Conservation (phyloP, 2,113 vertebrate genomes). For the Chamaetylas fuelleborni region DNA sequence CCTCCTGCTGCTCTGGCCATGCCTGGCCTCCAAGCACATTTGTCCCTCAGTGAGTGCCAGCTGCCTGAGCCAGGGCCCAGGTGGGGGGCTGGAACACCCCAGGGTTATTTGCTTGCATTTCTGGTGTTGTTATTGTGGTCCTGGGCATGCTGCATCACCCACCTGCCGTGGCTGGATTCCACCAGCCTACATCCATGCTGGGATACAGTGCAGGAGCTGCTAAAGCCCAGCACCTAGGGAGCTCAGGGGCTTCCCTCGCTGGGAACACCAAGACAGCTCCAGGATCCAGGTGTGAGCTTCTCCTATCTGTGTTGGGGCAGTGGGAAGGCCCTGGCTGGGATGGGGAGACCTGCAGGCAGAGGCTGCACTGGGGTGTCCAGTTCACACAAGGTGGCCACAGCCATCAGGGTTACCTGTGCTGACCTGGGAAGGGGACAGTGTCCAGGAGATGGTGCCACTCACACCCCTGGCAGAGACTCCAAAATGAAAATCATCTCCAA, state of each 20-base stretch:
- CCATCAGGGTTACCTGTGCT: fast-evolving
- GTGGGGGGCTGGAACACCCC: neutral
- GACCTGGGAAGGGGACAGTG: fast-evolving
- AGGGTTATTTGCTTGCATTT: neutral
- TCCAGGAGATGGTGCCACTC: neutral
- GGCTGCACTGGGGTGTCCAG: neutral
- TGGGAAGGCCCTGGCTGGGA: neutral
- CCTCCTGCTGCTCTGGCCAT: fast-evolving
- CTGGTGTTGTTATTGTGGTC: neutral
- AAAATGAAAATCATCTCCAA: neutral
- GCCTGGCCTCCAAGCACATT: fast-evolving
- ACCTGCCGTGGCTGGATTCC: fast-evolving
- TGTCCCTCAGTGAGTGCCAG: fast-evolving
- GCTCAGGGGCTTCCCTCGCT: neutral
- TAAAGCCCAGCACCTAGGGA: neutral
- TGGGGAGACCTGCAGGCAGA: neutral
- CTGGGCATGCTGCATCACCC: too few relatives aligned
- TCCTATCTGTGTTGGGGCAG: fast-evolving
- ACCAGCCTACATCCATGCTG: fast-evolving
- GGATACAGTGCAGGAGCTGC: neutral
- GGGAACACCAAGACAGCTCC: neutral
- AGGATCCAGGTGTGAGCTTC: neutral
- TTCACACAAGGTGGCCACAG: neutral
- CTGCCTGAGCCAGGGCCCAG: neutral
- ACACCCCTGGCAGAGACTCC: fast-evolving